Evolutionary conservation across 2,113 vertebrate genomes (phyloP).

Genomic region (Acinonyx jubatus): DNA sequence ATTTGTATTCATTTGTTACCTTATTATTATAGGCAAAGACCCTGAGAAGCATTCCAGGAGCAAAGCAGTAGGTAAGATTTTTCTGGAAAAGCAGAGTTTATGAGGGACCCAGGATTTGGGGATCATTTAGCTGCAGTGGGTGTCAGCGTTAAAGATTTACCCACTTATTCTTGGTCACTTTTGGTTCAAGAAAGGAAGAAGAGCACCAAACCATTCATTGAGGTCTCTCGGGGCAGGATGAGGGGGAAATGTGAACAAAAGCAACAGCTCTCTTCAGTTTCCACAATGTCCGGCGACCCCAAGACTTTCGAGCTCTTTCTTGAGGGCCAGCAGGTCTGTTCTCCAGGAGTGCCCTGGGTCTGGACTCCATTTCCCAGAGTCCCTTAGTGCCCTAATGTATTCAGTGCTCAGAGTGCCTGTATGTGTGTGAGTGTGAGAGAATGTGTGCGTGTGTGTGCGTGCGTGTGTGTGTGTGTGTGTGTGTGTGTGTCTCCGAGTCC

Average conservation of each 20-base stretch:
- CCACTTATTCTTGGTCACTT: conserved; percentile 30
- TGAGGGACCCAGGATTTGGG: background rate
- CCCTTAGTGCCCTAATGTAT: conserved; percentile 91
- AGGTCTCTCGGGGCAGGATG: background rate
- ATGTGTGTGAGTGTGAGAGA: conserved; percentile 81
- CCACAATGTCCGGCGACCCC: background rate
- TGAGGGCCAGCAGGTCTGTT: conserved; percentile 57
- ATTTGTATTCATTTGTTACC: conserved; percentile 45
- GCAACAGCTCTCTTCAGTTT: background rate
- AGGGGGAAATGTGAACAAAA: conserved; percentile 9
- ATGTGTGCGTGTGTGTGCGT: conserved; percentile 64
- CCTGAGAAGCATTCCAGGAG: conserved; percentile 17
- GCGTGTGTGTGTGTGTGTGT: conserved; percentile 15
- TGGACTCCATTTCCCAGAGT: conserved; percentile 92
- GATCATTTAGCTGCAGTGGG: background rate
- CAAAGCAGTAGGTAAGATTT: conserved; percentile 28
- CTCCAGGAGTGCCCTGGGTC: conserved; percentile 71
- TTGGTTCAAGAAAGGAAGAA: conserved; percentile 5
- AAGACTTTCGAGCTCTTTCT: conserved; percentile 5
- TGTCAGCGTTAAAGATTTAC: conserved; percentile 41
- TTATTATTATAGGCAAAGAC: conserved; percentile 34
- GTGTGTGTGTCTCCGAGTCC: conserved; percentile 79
- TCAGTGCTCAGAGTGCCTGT: conserved; percentile 86
- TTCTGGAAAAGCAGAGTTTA: conserved; percentile 35
- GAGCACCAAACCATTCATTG: background rate